Evolutionary conservation across 2,888 invertebrate genomes (phyloP).

Genomic region (Leuctra nigra): DNA sequence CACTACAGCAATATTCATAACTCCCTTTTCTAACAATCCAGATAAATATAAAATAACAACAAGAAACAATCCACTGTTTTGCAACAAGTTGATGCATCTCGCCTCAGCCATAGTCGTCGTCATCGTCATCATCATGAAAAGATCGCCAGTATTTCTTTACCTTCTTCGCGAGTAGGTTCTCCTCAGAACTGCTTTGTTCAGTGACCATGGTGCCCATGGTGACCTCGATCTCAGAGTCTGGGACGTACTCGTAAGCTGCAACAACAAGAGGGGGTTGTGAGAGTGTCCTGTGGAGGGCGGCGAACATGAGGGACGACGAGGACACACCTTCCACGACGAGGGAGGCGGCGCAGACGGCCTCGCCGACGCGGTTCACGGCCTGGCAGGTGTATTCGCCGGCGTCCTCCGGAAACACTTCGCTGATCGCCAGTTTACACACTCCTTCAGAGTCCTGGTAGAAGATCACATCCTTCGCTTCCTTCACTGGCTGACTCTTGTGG

Average conservation of each 20-base stretch:
- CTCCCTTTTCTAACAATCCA: too few species aligned
- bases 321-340: constrained; percentile 83
- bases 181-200: constrained; percentile 64
- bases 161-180: constrained; percentile 74
- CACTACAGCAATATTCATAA: too few species aligned
- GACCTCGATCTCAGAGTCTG: constrained; percentile 72
- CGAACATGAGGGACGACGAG: too few species aligned
- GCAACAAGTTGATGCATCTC: too few species aligned
- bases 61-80: too few species aligned
- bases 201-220: constrained; percentile 45
- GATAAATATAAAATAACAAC: too few species aligned
- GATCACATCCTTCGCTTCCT: constrained; percentile 69
- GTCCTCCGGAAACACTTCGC: constrained; percentile 87
- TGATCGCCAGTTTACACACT: constrained; percentile 69
- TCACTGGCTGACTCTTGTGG: constrained; percentile 61
- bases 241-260: constrained; percentile 87
- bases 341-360: constrained; percentile 66
- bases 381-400: constrained; percentile 78
- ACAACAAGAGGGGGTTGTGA: constrained; percentile 29
- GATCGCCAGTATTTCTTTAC: constrained; percentile 43
- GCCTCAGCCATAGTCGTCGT: too few species aligned
- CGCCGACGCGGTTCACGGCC: constrained; percentile 77
- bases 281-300: too few species aligned
- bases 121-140: constrained; percentile 28
- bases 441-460: constrained; percentile 72